Evolutionary conservation across 2,113 vertebrate species (phyloP), one percentile per base, ranked within the genome.

Genomic region (Clarias batrachus): DNA sequence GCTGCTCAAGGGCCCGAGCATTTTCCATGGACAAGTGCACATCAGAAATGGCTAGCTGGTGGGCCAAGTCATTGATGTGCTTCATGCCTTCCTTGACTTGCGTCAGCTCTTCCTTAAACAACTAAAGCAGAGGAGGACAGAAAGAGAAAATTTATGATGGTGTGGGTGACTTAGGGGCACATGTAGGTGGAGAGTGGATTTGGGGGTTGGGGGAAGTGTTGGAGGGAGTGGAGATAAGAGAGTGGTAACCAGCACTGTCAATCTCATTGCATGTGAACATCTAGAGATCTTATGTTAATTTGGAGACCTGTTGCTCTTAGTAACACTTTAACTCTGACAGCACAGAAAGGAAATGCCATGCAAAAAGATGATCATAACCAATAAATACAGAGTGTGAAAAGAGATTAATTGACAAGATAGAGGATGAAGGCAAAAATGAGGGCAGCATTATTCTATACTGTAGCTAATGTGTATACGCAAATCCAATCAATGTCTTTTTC

Each of bases 21-120:
- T 97, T 99, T 84, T 99, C 98, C 96, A 98, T 96, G 85, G 98
- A 99, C 87, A 99, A 94, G 87, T 99, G 98, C 25, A 99, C 98
- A 85, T 99, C 97, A 0, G 97, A 97, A 91, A 99, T 96, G 52
- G 98, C 98, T 86, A 99, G 95, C 91, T 99, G 97, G 92, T 99
- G 98, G 0, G 98, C 98, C 70, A 98, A 94, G 87, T 99, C 98
- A 88, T 99, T 99, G 83, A 98, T 94, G 83, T 96, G 93, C 91
- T 97, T 98, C 94, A 98, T 97, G 57, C 97, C 97, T 82, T 99
- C 97, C 92, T 98, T 98, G 92, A 99, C 92, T 56, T 97, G 96
- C 14, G 94, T 94, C 68, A 99, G 94, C 91, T 99, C 97, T 90
- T 99, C 97, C 91, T 97, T 98, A 93, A 99, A 99, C 62, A 99